These are phyloP conservation scores for Formica selysi DNA, from an alignment of 1,140 invertebrate species.

Conservation along the genomic window DNA sequence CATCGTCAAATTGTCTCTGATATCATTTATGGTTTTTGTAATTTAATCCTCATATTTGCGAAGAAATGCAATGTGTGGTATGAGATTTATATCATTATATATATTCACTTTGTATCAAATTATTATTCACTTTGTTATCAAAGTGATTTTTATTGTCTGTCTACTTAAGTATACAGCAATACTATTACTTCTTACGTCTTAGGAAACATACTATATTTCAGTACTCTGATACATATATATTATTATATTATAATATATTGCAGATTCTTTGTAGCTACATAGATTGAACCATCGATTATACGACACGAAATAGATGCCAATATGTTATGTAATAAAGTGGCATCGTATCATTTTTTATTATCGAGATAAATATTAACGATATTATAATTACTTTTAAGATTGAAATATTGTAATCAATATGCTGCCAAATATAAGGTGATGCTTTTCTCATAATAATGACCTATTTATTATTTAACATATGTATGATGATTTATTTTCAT, in stretches of 20 bases:
- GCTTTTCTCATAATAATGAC: conserved; percentile 68
- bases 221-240: conserved; percentile 44
- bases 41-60: neutral
- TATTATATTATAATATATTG: conserved; percentile 32
- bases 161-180: conserved; percentile 45
- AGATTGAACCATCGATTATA: conserved; percentile 20
- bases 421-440: conserved; percentile 79
- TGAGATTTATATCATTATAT: neutral
- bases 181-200: conserved; percentile 24
- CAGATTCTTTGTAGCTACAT: conserved; percentile 43
- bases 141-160: conserved; percentile 2
- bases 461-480: conserved; percentile 19
- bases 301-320: conserved; percentile 46
- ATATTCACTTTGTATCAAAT: conserved; percentile 12
- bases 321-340: conserved; percentile 49
- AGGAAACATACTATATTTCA: conserved; percentile 36
- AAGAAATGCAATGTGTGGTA: conserved; percentile 13
- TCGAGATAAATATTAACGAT: conserved; percentile 70
- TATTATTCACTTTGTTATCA: neutral
- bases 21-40: neutral
- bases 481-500: neutral
- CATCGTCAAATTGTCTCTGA: too few relatives aligned
- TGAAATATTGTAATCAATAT: conserved; percentile 73
- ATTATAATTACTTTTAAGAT: conserved; percentile 67
- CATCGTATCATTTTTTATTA: conserved; percentile 68